A percentile compares a stretch with the other conserved stretches of the same genome.
Conservation (phyloP, 2,113 vertebrate genomes). For the Nerophis ophidion region DNA sequence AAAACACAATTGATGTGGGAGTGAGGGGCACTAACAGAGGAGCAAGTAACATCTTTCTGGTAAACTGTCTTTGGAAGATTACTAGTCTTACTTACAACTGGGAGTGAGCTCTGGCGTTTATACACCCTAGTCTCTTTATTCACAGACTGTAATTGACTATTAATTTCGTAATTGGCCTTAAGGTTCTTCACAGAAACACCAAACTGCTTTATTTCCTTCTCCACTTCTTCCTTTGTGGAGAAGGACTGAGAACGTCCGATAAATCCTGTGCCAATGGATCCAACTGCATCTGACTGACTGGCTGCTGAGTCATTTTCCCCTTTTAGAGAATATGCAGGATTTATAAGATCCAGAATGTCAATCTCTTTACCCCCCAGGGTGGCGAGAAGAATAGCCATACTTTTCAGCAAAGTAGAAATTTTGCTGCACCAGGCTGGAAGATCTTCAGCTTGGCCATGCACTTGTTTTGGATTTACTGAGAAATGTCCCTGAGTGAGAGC, state of each 20-base stretch:
- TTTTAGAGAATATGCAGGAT: constrained; percentile 48
- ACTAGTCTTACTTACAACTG: constrained; percentile 55
- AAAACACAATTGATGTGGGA: constrained; percentile 32
- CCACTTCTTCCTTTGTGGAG: constrained; percentile 83
- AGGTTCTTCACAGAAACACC: constrained; percentile 90
- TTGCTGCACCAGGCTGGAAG: constrained; percentile 80
- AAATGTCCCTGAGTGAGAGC: constrained; percentile 73
- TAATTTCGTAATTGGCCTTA: constrained; percentile 86
- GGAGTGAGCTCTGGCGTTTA: constrained; percentile 73
- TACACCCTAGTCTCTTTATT: constrained; percentile 61
- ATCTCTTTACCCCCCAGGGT: constrained; percentile 74
- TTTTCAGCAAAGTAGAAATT: constrained; percentile 79
- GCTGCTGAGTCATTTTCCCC: constrained; percentile 40
- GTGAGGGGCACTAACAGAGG: constrained; percentile 22
- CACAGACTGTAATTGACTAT: constrained; percentile 45
- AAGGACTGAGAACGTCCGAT: constrained; percentile 84
- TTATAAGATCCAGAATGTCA: constrained; percentile 73
- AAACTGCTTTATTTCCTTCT: constrained; percentile 86
- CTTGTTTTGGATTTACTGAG: constrained; percentile 78
- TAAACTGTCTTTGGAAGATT: constrained; percentile 66
- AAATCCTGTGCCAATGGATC: constrained; percentile 37
- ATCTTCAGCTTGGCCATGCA: constrained; percentile 80
- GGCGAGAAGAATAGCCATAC: constrained; percentile 78
- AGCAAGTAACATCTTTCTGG: constrained; percentile 69
- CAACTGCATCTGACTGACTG: constrained; percentile 32